These are phyloP conservation scores for Drosophila paulistorum DNA, from an alignment of 1,140 invertebrate species.

Conservation along the genomic window DNA sequence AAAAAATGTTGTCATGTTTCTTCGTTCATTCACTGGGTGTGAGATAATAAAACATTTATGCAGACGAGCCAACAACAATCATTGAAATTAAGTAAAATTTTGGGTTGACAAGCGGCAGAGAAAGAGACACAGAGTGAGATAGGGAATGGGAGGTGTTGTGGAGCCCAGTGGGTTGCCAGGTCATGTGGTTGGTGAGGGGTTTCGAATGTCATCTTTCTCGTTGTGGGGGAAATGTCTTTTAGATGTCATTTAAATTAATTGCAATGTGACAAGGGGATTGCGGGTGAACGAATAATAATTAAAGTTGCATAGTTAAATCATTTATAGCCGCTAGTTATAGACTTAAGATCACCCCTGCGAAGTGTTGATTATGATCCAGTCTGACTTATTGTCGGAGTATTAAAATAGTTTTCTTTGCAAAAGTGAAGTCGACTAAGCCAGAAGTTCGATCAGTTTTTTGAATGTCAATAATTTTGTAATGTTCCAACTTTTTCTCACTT, in stretches of 20 bases:
- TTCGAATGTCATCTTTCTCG: neutral
- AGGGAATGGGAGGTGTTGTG: neutral
- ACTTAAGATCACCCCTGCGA: no score
- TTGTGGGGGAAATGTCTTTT: constrained; percentile 58
- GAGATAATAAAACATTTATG: constrained; percentile 80
- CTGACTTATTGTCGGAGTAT: neutral
- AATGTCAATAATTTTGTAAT: neutral
- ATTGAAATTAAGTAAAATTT: constrained; percentile 70
- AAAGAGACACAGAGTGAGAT: neutral
- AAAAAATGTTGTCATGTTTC: constrained; percentile 31
- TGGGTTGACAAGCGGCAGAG: neutral
- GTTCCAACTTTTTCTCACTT: neutral
- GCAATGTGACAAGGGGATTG: constrained; percentile 22
- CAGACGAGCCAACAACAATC: constrained; percentile 66
- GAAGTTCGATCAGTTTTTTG: neutral
- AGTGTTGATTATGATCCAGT: neutral
- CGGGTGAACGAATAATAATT: neutral
- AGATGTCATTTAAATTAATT: constrained; percentile 77
- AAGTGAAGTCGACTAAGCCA: neutral
- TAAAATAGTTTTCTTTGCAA: neutral
- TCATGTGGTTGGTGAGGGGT: no score
- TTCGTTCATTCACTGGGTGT: constrained; percentile 48
- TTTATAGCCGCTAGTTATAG: no score
- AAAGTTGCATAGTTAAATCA: neutral
- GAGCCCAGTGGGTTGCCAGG: no score